phyloP scores from a whole-genome alignment of 2,888 invertebrate genomes.

The Notodonta dromedarius region DNA sequence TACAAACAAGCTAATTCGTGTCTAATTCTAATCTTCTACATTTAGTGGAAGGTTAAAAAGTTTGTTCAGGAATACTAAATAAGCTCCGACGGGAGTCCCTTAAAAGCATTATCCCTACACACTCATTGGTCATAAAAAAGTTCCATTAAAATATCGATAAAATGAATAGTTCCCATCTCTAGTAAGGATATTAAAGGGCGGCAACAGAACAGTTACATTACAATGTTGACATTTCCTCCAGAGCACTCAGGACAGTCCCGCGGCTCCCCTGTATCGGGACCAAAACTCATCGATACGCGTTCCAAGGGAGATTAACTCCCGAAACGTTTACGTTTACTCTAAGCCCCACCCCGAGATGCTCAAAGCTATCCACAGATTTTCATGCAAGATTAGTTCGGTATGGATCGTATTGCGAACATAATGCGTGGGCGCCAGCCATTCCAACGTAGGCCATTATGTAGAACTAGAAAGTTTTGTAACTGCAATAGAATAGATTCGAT shows the following conservation, averaged over 20 bases:
- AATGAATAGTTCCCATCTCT: slow-evolving; percentile 13
- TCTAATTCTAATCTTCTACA: too few species aligned
- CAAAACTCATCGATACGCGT: slow-evolving; percentile 68
- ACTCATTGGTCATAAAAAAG: background rate
- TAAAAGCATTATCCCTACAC: too few species aligned
- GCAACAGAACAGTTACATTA: slow-evolving; percentile 55
- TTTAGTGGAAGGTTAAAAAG: too few species aligned
- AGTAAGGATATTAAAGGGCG: slow-evolving; percentile 33
- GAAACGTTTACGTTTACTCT: slow-evolving; percentile 62
- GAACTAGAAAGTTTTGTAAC: slow-evolving; percentile 1
- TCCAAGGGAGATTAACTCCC: slow-evolving; percentile 68
- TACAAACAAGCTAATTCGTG: too few species aligned
- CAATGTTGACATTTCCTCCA: slow-evolving; percentile 71
- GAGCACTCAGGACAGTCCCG: slow-evolving; percentile 36
- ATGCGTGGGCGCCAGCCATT: slow-evolving; percentile 12
- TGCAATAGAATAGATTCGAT: background rate
- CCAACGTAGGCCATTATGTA: slow-evolving; percentile 1
- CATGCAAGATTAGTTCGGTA: slow-evolving; percentile 56
- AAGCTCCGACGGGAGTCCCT: too few species aligned
- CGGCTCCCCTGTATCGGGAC: slow-evolving; percentile 45
- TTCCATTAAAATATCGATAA: background rate
- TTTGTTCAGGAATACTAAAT: too few species aligned
- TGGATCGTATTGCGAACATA: slow-evolving; percentile 12
- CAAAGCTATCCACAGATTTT: slow-evolving; percentile 47
- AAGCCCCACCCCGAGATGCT: slow-evolving; percentile 42